Conservation (phyloP, 2,888 invertebrate species). For the Drosophila anceps region DNA sequence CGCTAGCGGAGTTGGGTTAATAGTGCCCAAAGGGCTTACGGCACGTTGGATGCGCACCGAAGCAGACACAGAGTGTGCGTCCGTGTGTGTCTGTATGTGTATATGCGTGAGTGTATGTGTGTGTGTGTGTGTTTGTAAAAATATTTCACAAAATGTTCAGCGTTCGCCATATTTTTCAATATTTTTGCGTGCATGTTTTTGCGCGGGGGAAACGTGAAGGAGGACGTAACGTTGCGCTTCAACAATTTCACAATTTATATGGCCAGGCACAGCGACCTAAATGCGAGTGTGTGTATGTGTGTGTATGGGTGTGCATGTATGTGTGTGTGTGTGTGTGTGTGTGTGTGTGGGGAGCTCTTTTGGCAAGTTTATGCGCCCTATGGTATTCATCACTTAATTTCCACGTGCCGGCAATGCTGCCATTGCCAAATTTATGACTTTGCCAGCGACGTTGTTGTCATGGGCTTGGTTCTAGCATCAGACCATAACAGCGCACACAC, state of each 20-base stretch:
- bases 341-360: slow-evolving; percentile 20
- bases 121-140: slow-evolving; percentile 32
- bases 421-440: slow-evolving; percentile 80
- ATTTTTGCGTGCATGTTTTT: slow-evolving; percentile 49
- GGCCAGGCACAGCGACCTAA: slow-evolving; percentile 67
- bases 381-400: slow-evolving; percentile 80
- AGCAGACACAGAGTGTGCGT: slow-evolving; percentile 28
- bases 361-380: slow-evolving; percentile 67
- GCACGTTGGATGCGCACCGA: slow-evolving; percentile 68
- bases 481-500: slow-evolving; percentile 22
- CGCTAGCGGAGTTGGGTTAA: slow-evolving; percentile 54
- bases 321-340: slow-evolving; percentile 13
- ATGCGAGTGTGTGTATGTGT: slow-evolving; percentile 33
- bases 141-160: slow-evolving; percentile 65
- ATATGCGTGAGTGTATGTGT: slow-evolving; percentile 6
- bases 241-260: slow-evolving; percentile 74
- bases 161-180: slow-evolving; percentile 69
- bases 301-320: slow-evolving; percentile 4
- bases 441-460: slow-evolving; percentile 50
- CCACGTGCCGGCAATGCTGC: slow-evolving; percentile 71
- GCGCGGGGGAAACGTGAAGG: neutral
- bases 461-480: slow-evolving; percentile 38
- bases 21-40: slow-evolving; percentile 74
- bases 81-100: neutral
- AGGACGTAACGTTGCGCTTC: slow-evolving; percentile 54